Conservation (phyloP, 2,113 vertebrate species). For the Nothoprocta pentlandii region DNA sequence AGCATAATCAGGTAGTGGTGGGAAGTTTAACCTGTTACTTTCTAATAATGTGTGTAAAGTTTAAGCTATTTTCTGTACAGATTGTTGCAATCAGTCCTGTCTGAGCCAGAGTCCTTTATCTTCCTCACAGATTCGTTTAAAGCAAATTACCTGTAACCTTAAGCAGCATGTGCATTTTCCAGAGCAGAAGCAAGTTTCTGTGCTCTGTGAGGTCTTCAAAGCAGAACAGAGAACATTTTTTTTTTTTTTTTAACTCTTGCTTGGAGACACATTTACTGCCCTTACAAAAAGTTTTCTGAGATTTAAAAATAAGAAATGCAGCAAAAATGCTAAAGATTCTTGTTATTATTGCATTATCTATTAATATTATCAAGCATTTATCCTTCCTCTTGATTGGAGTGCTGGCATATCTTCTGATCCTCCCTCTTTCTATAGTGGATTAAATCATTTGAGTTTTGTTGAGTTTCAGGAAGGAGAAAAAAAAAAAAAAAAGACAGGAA, state of each 20-base stretch:
- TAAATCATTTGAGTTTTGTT: not conserved
- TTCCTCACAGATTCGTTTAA: not conserved
- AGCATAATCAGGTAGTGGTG: not conserved
- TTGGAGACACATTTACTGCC: not conserved
- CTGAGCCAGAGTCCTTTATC: not conserved
- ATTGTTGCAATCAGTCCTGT: not conserved
- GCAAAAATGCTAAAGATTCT: not conserved
- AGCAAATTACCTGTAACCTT: not conserved
- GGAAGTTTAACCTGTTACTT: not conserved
- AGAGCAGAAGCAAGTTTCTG: not conserved
- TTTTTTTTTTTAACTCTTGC: not conserved
- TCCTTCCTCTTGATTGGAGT: not conserved
- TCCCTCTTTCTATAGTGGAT: not conserved
- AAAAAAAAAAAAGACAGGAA: not conserved
- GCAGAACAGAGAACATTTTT: not conserved
- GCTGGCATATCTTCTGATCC: not conserved
- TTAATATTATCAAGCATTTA: slow-evolving; percentile 4
- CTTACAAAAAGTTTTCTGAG: not conserved
- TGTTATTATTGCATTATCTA: not conserved
- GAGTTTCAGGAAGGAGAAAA: not conserved
- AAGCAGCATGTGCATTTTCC: not conserved
- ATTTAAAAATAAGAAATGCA: not conserved
- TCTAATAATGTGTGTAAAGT: not conserved
- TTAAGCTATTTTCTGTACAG: not conserved
- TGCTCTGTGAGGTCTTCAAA: not conserved